Percentiles rank a stretch among this genome's conserved stretches.
These are phyloP conservation scores for Lagopus muta DNA, from an alignment of 2,113 vertebrate genomes.

Conservation along the genomic window DNA sequence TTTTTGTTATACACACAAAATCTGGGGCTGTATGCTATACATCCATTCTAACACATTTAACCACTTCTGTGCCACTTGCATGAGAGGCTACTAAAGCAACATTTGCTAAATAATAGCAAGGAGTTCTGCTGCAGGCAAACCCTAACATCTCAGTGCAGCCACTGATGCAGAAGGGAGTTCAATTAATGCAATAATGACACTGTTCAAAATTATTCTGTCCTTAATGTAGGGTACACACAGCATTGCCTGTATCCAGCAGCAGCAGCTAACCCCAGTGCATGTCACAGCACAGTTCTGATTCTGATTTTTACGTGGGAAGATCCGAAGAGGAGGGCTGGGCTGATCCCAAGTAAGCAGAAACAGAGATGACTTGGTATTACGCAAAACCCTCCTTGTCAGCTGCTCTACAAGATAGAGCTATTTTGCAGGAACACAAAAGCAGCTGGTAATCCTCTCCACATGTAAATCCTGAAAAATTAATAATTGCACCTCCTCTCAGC, in stretches of 20 bases:
- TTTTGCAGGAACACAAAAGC: slow-evolving; percentile 16
- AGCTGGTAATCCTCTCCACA: slow-evolving; percentile 8
- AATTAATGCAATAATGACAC: slow-evolving; percentile 61
- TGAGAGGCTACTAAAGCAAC: slow-evolving; percentile 28
- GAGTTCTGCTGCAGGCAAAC: slow-evolving; percentile 31
- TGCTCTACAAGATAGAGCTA: background rate
- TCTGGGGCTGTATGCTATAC: background rate
- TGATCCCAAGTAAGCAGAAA: background rate
- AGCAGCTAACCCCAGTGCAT: background rate
- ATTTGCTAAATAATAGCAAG: slow-evolving; percentile 46
- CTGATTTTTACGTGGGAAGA: background rate
- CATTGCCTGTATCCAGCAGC: background rate
- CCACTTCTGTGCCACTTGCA: slow-evolving; percentile 32
- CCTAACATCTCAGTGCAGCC: background rate
- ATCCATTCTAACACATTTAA: background rate
- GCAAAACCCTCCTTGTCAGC: background rate
- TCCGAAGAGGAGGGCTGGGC: background rate
- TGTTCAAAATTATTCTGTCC: slow-evolving; percentile 14
- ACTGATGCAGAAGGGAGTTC: slow-evolving; percentile 55
- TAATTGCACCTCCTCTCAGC: background rate
- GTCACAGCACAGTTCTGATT: background rate
- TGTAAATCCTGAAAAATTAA: background rate
- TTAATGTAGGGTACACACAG: background rate
- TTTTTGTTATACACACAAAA: background rate
- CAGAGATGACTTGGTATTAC: background rate